Percentiles rank a stretch among this genome's conserved stretches.
These are phyloP conservation scores for Xestia c-nigrum DNA, from an alignment of 2,888 invertebrate genomes.

Conservation along the genomic window DNA sequence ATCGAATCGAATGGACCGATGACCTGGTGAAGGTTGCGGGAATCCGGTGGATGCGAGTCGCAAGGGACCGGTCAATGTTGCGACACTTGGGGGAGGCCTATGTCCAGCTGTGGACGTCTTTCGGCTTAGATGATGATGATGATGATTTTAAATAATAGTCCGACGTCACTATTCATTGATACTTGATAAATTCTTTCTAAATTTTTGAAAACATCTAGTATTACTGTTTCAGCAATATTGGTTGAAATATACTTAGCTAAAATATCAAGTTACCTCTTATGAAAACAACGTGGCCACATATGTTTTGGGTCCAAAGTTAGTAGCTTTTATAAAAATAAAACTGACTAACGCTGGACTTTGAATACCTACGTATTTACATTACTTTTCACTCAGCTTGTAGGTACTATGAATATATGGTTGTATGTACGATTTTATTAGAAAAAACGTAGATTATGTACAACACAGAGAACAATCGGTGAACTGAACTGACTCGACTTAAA, in stretches of 20 bases:
- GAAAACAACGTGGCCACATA: no score
- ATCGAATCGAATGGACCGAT: no score
- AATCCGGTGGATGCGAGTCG: no score
- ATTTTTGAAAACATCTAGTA: background rate
- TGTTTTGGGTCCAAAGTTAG: background rate
- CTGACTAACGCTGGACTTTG: background rate
- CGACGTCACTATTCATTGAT: background rate
- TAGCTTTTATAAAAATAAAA: background rate
- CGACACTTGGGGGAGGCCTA: no score
- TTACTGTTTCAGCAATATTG: background rate
- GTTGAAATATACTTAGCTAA: background rate
- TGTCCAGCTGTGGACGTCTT: no score
- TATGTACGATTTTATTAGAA: no score
- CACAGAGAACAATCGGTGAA: background rate
- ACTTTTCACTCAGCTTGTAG: background rate
- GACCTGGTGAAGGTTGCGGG: no score
- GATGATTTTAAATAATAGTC: slow-evolving; percentile 11
- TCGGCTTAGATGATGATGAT: no score
- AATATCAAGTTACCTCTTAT: background rate
- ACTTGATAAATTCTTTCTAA: background rate
- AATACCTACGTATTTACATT: background rate
- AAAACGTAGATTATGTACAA: background rate
- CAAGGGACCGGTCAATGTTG: no score
- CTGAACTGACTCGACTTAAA: background rate
- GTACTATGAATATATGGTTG: background rate